A percentile compares a stretch with the other conserved stretches of the same genome.
phyloP scores from a whole-genome alignment of 2,113 vertebrate genomes.

The Thryonomys swinderianus region DNA sequence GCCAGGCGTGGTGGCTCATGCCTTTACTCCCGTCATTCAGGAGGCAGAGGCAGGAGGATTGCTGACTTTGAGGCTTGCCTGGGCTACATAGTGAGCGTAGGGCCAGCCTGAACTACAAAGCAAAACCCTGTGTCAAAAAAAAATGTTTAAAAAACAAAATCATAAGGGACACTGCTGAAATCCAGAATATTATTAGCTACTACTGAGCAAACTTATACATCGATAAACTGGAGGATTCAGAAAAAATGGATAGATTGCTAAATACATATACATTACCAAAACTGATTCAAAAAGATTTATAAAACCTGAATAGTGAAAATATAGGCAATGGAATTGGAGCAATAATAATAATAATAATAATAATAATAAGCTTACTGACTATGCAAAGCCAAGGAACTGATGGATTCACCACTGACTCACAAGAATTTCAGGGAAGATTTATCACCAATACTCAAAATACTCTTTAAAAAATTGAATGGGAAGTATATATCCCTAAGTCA shows the following conservation, averaged over 20 bases:
- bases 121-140: too few species aligned
- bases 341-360: too few species aligned
- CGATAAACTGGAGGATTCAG: not conserved
- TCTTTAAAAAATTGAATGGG: not conserved
- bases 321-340: not conserved
- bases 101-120: too few species aligned
- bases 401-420: not conserved
- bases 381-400: not conserved
- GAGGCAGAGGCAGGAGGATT: too few species aligned
- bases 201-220: too few species aligned
- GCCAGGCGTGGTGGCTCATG: too few species aligned
- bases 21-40: too few species aligned
- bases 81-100: too few species aligned
- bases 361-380: not conserved
- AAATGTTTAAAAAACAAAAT: not conserved
- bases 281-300: not conserved
- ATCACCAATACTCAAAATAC: not conserved
- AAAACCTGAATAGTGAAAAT: not conserved
- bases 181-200: not conserved
- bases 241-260: not conserved
- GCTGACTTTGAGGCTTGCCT: too few species aligned
- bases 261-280: not conserved
- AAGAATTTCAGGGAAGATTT: not conserved
- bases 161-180: not conserved
- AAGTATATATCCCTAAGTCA: not conserved